Base-by-base conservation (phyloP, 2,888 invertebrate genomes). In the Drosophila falleni region DNA sequence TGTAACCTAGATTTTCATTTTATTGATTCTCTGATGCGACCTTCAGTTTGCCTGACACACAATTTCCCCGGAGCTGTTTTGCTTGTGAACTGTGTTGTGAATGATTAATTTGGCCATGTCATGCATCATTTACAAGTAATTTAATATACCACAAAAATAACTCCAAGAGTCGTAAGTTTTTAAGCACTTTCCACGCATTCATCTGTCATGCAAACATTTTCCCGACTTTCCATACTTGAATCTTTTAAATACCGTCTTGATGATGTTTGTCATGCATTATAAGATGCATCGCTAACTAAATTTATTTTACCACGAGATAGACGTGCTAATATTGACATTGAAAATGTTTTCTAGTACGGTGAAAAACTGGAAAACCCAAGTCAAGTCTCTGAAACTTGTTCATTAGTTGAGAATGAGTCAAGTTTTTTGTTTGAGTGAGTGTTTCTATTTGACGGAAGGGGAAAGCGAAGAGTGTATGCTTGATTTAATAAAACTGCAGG, bases 261-360 rank as follows among this genome's bases (percentile, higher is more conserved):
- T 31, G 44, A 35, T 54, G 51, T 31, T 37, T 55, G 67, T 10
- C 23, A 31, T 41, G 35, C 39, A 41, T 35, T 42, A 46, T 37
- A 19, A 39, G 61, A 58, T 59, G 65, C 71, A 80, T 71, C 71
- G 67, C 47, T 46, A 65, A 61, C 53, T 56, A 50, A 63, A 73
- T 69, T 77, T 58, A 71, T 46, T 49, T 51, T 53, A 44, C 49
- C 58, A 61, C 68, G 33, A 65, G 65, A 71, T 47, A 62, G 71
- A 58, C 81, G 74, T 87, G 81, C 73, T 69, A 81, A 89, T 87
- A 78, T 87, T 84, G 87, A 87, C 89, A 89, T 81, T 84, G 85
- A 84, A 89, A 72, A 71, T 74, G 66, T 61, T 72, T 66, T 65
- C 56, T 54, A 55, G 58, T 64, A 54, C 9, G 29, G 46, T 61